A percentile compares a stretch with the other conserved stretches of the same genome.
phyloP scores from a whole-genome alignment of 2,888 invertebrate species.

The Leptinotarsa tumamoca region DNA sequence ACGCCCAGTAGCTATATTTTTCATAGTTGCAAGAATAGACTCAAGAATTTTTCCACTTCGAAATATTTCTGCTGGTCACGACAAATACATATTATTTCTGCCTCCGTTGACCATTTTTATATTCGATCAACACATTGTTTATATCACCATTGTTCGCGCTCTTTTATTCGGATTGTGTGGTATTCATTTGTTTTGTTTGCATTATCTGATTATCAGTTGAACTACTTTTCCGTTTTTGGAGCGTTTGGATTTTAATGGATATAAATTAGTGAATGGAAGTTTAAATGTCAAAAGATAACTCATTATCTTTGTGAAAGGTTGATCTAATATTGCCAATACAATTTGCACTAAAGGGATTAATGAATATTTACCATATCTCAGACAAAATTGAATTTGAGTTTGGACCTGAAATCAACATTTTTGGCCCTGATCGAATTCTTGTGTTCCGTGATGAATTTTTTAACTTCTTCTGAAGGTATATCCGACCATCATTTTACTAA shows the following conservation, averaged over 20 bases:
- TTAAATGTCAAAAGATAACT: neutral
- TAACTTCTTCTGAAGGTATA: too few species aligned
- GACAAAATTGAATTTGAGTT: neutral
- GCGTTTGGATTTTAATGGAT: conserved; percentile 8
- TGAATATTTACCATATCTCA: neutral
- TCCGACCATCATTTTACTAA: too few species aligned
- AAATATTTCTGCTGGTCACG: conserved; percentile 62
- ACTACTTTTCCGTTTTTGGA: conserved; percentile 21
- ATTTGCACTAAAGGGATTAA: neutral
- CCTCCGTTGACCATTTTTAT: conserved; percentile 62
- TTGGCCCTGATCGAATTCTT: too few species aligned
- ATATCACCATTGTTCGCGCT: conserved; percentile 66
- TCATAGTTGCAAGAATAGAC: conserved; percentile 53
- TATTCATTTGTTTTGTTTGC: conserved; percentile 64
- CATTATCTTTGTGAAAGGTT: neutral
- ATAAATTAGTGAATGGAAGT: neutral
- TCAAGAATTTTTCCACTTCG: conserved; percentile 57
- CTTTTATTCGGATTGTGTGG: conserved; percentile 66
- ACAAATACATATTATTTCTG: conserved; percentile 65
- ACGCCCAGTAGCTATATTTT: conserved; percentile 52
- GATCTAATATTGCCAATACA: neutral
- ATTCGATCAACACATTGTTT: conserved; percentile 65
- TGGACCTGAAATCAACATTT: neutral
- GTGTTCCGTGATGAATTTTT: too few species aligned
- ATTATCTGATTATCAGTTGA: conserved; percentile 36